Evolutionary conservation across 1,140 invertebrate genomes (phyloP), one percentile per base, ranked within the genome.

Genomic region (Drosophila nikananu): DNA sequence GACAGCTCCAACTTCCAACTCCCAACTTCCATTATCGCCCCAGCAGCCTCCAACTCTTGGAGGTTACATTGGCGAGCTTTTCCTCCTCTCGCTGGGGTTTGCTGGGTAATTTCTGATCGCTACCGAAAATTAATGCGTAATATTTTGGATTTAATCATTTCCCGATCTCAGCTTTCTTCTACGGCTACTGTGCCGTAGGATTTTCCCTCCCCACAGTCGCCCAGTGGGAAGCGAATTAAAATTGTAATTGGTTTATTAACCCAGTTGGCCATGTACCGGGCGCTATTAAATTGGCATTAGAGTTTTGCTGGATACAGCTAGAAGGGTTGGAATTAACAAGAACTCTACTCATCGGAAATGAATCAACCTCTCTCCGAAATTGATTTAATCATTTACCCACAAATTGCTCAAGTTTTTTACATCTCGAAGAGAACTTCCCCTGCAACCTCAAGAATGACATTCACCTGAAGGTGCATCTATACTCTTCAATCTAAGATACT

Each of bases 101-200:
- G 61, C 51, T 48, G 60, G 65, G 75, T 89, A 90, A 90, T 89
- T 84, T 75, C 59, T 77, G 77, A 84, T 79, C 86, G 86, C 86
- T 89, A 90, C 86, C 78, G 86, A 89, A 89, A 90, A 89, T 89
- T 84, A 90, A 89, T 89, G 86, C 86, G 86, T 86, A 81, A 35
- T 81, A 81, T 79, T 86, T 86, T 39, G 27, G 67, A 81, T 84
- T 83, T 89, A 66, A 70, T 64, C 68, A 54, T 62, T 73, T 64
- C 55, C 71, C 66, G 54, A 61, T 49, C 58, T 42, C 35, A 71
- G 55, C 73, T 81, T 72, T 71, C 51, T 63, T 44, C 57, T 39
- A 25, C 35, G 21, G 74, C 59, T 67, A 49, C 65, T 58, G 54
- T 79, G 64, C 48, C 67, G 15, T 7, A 61, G 55, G 52, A 37